phyloP scores from a whole-genome alignment of 1,140 invertebrate genomes.

The Palaemon carinicauda region DNA sequence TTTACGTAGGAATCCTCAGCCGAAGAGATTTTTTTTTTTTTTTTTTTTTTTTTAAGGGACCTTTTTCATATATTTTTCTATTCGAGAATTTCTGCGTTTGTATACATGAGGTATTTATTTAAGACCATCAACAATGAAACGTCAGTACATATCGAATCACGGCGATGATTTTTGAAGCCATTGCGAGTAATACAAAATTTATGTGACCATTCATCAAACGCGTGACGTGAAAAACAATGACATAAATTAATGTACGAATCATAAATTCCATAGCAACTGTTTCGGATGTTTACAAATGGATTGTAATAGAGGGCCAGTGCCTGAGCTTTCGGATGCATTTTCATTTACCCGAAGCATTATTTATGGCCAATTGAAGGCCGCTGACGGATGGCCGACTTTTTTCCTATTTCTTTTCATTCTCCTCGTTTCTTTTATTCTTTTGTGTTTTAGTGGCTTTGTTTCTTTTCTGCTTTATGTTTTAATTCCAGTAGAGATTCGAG shows the following conservation, averaged over 20 bases:
- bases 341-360: no score
- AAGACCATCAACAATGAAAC: background rate
- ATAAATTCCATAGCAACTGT: slow-evolving; percentile 52
- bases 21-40: background rate
- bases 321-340: no score
- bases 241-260: slow-evolving; percentile 55
- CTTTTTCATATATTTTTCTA: background rate
- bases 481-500: no score
- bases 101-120: background rate
- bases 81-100: background rate
- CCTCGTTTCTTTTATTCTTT: background rate
- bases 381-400: no score
- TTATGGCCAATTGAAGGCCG: no score
- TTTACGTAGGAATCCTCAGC: background rate
- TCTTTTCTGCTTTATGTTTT: background rate
- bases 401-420: background rate
- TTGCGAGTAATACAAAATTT: slow-evolving; percentile 37
- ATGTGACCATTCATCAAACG: slow-evolving; percentile 48
- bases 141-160: background rate
- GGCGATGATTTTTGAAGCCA: slow-evolving; percentile 7
- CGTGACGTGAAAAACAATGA: slow-evolving; percentile 53
- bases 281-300: slow-evolving; percentile 52
- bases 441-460: background rate
- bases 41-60: no score
- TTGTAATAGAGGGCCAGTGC: background rate